Base-by-base conservation (phyloP, 1,140 invertebrate species). In the Odontomachus brunneus region DNA sequence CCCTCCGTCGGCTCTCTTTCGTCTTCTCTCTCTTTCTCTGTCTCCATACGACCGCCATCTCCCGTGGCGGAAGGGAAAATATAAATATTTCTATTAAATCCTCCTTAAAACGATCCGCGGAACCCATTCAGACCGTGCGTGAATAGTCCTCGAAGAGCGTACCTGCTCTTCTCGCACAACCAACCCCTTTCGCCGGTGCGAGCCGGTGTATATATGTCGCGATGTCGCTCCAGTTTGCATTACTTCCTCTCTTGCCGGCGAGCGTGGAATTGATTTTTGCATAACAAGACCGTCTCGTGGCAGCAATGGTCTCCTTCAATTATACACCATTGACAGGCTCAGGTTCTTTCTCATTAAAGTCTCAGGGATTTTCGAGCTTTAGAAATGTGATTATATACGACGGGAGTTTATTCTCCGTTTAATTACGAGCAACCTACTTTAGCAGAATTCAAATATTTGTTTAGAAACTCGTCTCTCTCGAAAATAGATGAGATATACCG, bases 61-160 rank as follows among this genome's bases (percentile, higher is more conserved):
- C 78, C 51, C 72, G 44, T 2, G 69, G 60, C 83, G 82, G 63
- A 90, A 78, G 84, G 65, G 75, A 92, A 92, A 90, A 91, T 92
- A 92, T 93, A 92, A 93, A 93, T 92, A 92, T 92, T 92, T 92
- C 90, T 81, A 92, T 92, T 90, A 90, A 89, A 84, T 85, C 83
- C 85, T 89, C 65, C 87, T 90, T 90, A 90, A 92, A 90, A 85
- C 85, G 91, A 90, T 90, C 90, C 90, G 69, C 19, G 59, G 14
- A 0, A n/a, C 19, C 85, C 59, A 81, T 85, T 84, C 67, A 82
- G 22, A 2, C 12, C 22, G 12, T 62, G 67, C 59, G 55, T 59
- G 81, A 80, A 66, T 84, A 62, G 55, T 75, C 55, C 74, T 84
- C 71, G 67, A 57, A 29, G n/a, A 73, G 22, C 67, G 15, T 62